Conservation (phyloP, 2,113 vertebrate species). For the Nycticryphes semicollaris region DNA sequence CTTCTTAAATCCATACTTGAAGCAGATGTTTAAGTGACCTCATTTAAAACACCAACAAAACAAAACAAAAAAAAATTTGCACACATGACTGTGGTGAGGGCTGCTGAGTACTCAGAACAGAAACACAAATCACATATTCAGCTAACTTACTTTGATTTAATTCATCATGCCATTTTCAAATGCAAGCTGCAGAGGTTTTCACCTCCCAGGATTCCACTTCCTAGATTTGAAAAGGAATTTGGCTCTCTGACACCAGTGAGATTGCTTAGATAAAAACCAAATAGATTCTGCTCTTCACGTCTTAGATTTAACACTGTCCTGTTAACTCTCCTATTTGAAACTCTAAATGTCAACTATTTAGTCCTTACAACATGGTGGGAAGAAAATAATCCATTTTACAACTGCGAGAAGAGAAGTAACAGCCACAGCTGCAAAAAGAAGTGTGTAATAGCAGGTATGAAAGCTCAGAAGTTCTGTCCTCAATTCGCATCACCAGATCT, state of each 20-base stretch:
- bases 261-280: neutral
- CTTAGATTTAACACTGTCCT: neutral
- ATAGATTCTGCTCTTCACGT: neutral
- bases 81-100: neutral
- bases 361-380: neutral
- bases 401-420: neutral
- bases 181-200: conserved; percentile 4
- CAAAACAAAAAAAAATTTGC: neutral
- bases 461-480: neutral
- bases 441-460: neutral
- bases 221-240: conserved; percentile 25
- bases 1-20: conserved; percentile 11
- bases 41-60: neutral
- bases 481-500: neutral
- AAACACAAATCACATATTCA: conserved; percentile 8
- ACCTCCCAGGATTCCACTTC: neutral
- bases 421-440: neutral
- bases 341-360: neutral
- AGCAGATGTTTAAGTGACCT: conserved; percentile 4
- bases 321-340: conserved; percentile 1
- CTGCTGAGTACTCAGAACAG: neutral
- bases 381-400: neutral
- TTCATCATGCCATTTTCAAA: conserved; percentile 17
- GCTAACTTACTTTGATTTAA: conserved; percentile 13
- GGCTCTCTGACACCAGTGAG: neutral